phyloP scores from a whole-genome alignment of 2,113 vertebrate genomes.

The Cebus imitator region DNA sequence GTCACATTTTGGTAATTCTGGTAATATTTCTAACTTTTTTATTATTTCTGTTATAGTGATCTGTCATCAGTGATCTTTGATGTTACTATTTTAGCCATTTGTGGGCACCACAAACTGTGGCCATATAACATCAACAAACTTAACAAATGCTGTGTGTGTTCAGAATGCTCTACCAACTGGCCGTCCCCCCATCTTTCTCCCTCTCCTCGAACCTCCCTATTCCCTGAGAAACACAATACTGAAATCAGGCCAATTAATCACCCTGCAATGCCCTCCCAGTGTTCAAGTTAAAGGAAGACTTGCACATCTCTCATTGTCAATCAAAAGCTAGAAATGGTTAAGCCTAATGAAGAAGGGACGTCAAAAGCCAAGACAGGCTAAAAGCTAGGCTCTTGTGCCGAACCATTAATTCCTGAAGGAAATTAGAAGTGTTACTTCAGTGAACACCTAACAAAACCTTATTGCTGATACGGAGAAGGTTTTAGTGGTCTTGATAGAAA shows the following conservation, averaged over 20 bases:
- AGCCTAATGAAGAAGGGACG: not conserved
- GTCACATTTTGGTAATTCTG: not conserved
- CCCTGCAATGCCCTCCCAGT: not conserved
- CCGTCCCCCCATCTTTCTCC: not conserved
- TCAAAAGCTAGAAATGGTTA: not conserved
- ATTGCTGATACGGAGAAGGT: not conserved
- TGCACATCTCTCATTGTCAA: not conserved
- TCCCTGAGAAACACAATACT: not conserved
- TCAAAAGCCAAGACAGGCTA: not conserved
- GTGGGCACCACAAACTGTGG: not conserved
- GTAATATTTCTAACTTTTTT: not conserved
- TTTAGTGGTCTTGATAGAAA: not conserved
- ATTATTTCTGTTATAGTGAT: not conserved
- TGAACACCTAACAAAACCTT: not conserved
- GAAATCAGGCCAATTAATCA: not conserved
- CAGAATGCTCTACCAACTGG: not conserved
- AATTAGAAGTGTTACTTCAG: not conserved
- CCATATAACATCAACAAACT: not conserved
- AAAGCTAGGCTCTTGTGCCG: not conserved
- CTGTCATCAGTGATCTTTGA: not conserved
- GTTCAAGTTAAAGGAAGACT: not conserved
- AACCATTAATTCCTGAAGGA: not conserved
- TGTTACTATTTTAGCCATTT: not conserved
- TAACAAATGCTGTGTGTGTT: not conserved
- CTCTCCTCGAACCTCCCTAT: not conserved